Conservation (phyloP, 2,113 vertebrate species). For the Pseudopodoces humilis region DNA sequence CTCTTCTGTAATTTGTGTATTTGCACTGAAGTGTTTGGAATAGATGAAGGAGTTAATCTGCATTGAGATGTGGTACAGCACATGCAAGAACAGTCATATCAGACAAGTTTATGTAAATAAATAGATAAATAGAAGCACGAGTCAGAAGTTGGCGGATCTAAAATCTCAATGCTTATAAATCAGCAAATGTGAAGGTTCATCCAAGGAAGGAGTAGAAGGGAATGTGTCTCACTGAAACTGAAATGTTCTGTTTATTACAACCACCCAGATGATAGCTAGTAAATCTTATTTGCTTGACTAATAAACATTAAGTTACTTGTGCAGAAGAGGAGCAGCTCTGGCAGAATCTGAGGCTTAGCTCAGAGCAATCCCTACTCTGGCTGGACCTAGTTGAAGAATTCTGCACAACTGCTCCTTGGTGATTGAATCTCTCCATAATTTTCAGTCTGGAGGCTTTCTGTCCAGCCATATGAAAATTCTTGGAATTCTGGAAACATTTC, state of each 20-base stretch:
- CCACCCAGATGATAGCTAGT: neutral
- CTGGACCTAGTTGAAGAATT: neutral
- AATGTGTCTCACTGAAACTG: neutral
- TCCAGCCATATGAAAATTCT: neutral
- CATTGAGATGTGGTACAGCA: neutral
- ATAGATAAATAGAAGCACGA: neutral
- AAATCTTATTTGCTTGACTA: neutral
- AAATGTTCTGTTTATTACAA: neutral
- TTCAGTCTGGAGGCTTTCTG: neutral
- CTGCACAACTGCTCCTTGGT: neutral
- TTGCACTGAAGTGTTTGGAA: neutral
- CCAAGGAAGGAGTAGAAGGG: neutral
- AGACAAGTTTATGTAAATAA: constrained; percentile 1
- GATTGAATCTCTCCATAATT: neutral
- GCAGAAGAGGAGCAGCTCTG: neutral
- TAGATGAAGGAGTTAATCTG: neutral
- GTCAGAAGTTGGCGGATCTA: neutral
- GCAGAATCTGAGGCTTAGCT: neutral
- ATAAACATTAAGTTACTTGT: neutral
- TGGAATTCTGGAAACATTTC: neutral
- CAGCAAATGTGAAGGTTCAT: neutral
- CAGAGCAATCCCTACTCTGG: neutral
- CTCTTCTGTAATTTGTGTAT: neutral
- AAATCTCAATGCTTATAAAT: neutral
- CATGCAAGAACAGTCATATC: neutral